These are phyloP conservation scores for Lampris megalopsis DNA, from an alignment of 2,113 vertebrate genomes.

Conservation along the genomic window DNA sequence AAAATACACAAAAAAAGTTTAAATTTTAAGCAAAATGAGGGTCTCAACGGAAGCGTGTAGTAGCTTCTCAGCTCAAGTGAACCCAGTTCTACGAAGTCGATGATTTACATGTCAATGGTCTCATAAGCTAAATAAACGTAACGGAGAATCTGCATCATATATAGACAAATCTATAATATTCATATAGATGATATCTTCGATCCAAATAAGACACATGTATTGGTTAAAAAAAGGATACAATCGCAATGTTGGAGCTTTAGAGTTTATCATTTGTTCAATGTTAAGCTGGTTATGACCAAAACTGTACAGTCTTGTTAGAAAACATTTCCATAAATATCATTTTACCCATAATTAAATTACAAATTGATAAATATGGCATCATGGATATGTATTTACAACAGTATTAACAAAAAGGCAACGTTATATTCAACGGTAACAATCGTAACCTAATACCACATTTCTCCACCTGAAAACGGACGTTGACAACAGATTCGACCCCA, in stretches of 20 bases:
- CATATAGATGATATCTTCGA: conserved; percentile 83
- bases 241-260: conserved; percentile 90
- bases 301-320: conserved; percentile 99
- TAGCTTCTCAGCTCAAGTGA: conserved; percentile 76
- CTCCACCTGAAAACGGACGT: conserved; percentile 95
- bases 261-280: conserved; percentile 97
- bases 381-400: conserved; percentile 99
- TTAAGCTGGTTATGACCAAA: conserved; percentile 99
- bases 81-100: conserved; percentile 74
- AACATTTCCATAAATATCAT: conserved; percentile 99
- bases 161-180: conserved; percentile 84
- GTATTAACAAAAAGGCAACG: conserved; percentile 99
- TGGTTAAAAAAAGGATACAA: conserved; percentile 86
- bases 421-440: conserved; percentile 98
- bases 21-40: conserved; percentile 74
- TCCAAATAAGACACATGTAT: conserved; percentile 87
- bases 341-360: conserved; percentile 99
- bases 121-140: conserved; percentile 78
- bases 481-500: conserved; percentile 96
- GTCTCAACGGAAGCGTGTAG: conserved; percentile 74
- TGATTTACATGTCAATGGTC: conserved; percentile 81
- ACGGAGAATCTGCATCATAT: conserved; percentile 82
- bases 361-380: conserved; percentile 99
- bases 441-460: conserved; percentile 94
- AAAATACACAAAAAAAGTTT: conserved; percentile 74